phyloP scores from a whole-genome alignment of 1,140 invertebrate genomes.

The Leucophenga varia region DNA sequence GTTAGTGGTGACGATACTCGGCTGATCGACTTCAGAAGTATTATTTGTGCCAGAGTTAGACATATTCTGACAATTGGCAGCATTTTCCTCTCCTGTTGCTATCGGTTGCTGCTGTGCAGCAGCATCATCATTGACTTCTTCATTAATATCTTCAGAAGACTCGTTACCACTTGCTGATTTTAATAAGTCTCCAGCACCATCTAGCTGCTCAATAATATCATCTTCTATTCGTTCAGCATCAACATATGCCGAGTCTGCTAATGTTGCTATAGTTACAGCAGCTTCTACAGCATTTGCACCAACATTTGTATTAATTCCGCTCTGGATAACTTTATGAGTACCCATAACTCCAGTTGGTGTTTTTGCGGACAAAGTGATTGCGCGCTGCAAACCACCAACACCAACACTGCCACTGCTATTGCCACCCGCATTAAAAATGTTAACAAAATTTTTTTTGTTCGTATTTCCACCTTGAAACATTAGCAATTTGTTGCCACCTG shows the following conservation, averaged over 20 bases:
- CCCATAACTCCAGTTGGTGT: constrained; percentile 5
- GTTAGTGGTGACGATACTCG: too few species aligned
- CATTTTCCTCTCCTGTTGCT: not conserved
- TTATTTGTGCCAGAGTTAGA: too few species aligned
- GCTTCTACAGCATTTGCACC: constrained; percentile 33
- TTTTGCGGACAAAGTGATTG: constrained; percentile 33
- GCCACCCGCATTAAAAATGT: constrained; percentile 34
- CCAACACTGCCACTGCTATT: constrained; percentile 4
- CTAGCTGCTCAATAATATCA: constrained; percentile 55
- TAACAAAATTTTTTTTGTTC: constrained; percentile 46
- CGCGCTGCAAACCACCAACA: constrained; percentile 14
- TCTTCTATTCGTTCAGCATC: constrained; percentile 44
- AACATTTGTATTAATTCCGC: constrained; percentile 6
- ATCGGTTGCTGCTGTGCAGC: constrained; percentile 24
- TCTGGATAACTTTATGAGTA: constrained; percentile 51
- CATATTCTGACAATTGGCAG: not conserved
- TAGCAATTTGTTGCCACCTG: constrained; percentile 35
- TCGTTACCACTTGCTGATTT: constrained; percentile 9
- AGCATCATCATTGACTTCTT: constrained; percentile 7
- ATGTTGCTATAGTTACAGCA: constrained; percentile 16
- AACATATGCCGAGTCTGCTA: constrained; percentile 14
- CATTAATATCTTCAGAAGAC: constrained; percentile 11
- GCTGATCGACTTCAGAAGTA: too few species aligned
- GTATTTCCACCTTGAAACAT: constrained; percentile 50
- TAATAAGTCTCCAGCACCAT: constrained; percentile 33